Evolutionary conservation across 1,140 invertebrate genomes (phyloP).

Genomic region (Eriocheir sinensis): DNA sequence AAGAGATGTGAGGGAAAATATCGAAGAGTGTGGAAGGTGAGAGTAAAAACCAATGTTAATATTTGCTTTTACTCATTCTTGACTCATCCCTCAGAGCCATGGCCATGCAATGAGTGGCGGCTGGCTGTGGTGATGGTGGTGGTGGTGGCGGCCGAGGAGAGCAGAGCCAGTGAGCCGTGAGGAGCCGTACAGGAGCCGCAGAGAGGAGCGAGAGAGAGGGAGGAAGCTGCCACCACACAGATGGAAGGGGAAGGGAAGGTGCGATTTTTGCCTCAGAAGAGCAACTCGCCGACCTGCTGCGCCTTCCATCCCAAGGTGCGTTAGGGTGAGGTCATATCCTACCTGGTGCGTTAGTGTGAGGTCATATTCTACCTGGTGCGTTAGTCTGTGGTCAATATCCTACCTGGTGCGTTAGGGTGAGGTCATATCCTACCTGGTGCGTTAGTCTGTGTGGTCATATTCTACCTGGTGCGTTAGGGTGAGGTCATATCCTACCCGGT

Average conservation of each 20-base stretch:
- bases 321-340: neutral
- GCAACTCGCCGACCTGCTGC: constrained; percentile 61
- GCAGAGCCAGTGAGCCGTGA: no score
- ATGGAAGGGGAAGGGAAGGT: constrained; percentile 72
- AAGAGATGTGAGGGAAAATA: no score
- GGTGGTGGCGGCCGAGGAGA: neutral
- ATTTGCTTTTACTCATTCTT: no score
- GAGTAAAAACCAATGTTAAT: no score
- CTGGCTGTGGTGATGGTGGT: constrained; percentile 58
- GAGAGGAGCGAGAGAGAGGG: no score
- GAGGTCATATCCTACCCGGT: neutral
- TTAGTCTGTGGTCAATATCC: neutral
- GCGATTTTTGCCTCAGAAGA: constrained; percentile 68
- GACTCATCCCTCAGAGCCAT: no score
- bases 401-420: neutral
- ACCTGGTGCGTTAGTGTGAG: neutral
- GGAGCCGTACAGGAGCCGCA: no score
- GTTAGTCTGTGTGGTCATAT: neutral
- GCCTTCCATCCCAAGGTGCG: constrained; percentile 72
- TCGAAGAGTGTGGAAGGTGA: no score
- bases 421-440: neutral
- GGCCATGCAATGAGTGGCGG: neutral
- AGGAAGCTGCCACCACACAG: no score
- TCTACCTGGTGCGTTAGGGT: neutral
- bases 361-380: neutral